Evolutionary conservation across 2,113 vertebrate genomes (phyloP).

Genomic region (Aspiorhynchus laticeps): DNA sequence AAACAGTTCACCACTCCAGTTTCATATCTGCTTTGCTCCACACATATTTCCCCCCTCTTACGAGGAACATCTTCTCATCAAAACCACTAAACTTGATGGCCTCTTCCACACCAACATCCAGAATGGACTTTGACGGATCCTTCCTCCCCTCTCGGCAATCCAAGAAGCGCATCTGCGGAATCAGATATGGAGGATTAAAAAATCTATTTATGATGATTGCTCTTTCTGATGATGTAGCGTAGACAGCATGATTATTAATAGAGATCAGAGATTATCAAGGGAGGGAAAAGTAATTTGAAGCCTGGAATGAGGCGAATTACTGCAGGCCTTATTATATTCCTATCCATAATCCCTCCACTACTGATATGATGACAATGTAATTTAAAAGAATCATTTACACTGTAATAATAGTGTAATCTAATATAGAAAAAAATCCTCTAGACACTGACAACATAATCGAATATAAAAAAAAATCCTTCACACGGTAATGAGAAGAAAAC

Average conservation of each 20-base stretch:
- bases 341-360: not conserved
- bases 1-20: conserved; percentile 84
- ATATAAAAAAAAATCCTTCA: not conserved
- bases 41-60: conserved; percentile 88
- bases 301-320: not conserved
- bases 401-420: conserved; percentile 1
- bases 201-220: not conserved
- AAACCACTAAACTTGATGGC: conserved; percentile 93
- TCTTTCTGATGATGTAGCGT: not conserved
- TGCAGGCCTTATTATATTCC: conserved; percentile 23
- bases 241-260: conserved; percentile 12
- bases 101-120: conserved; percentile 86
- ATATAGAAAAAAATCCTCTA: not conserved
- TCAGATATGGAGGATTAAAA: not conserved
- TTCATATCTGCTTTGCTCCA: conserved; percentile 95
- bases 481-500: not conserved
- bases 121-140: conserved; percentile 91
- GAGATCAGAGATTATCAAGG: conserved; percentile 25
- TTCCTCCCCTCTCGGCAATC: conserved; percentile 89
- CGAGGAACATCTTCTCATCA: conserved; percentile 92
- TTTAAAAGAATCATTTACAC: not conserved
- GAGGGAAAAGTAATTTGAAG: not conserved
- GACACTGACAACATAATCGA: not conserved
- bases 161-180: conserved; percentile 90
- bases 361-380: conserved; percentile 25